A percentile compares a stretch with the other conserved stretches of the same genome.
These are phyloP conservation scores for Saccostrea glomerata DNA, from an alignment of 1,140 invertebrate genomes.

Conservation along the genomic window DNA sequence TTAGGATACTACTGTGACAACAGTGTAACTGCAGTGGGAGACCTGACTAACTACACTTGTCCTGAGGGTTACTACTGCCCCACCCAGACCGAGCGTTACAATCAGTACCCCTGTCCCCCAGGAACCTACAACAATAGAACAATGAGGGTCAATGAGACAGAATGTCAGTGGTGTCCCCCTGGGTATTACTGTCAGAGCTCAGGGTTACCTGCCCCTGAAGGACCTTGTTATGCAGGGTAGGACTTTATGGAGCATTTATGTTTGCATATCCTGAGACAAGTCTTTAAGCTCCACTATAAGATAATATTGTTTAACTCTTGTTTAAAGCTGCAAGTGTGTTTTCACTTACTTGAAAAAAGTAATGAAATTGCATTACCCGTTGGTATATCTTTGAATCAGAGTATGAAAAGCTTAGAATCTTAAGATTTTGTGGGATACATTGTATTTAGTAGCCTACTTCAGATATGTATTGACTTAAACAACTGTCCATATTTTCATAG, in stretches of 20 bases:
- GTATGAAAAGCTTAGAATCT: too few relatives aligned
- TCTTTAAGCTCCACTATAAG: neutral
- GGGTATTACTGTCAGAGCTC: slow-evolving; percentile 72
- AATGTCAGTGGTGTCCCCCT: slow-evolving; percentile 71
- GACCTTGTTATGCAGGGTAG: slow-evolving; percentile 73
- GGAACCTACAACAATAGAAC: slow-evolving; percentile 75
- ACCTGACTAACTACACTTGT: slow-evolving; percentile 68
- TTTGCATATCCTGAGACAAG: neutral
- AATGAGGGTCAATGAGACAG: slow-evolving; percentile 48
- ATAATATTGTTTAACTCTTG: neutral
- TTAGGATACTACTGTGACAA: slow-evolving; percentile 77
- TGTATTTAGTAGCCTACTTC: too few relatives aligned
- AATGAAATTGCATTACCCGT: too few relatives aligned
- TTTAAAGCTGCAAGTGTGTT: too few relatives aligned
- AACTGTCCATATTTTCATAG: slow-evolving; percentile 48
- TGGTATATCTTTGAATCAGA: too few relatives aligned
- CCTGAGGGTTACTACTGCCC: slow-evolving; percentile 75
- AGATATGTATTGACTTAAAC: too few relatives aligned
- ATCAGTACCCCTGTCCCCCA: slow-evolving; percentile 71
- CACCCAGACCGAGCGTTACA: slow-evolving; percentile 60
- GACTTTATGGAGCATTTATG: neutral
- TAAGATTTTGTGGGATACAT: too few relatives aligned
- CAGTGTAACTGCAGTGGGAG: slow-evolving; percentile 62
- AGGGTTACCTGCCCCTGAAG: slow-evolving; percentile 72
- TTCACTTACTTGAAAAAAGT: too few relatives aligned